Conservation (phyloP, 2,888 invertebrate genomes). For the Tetranychus piercei region DNA sequence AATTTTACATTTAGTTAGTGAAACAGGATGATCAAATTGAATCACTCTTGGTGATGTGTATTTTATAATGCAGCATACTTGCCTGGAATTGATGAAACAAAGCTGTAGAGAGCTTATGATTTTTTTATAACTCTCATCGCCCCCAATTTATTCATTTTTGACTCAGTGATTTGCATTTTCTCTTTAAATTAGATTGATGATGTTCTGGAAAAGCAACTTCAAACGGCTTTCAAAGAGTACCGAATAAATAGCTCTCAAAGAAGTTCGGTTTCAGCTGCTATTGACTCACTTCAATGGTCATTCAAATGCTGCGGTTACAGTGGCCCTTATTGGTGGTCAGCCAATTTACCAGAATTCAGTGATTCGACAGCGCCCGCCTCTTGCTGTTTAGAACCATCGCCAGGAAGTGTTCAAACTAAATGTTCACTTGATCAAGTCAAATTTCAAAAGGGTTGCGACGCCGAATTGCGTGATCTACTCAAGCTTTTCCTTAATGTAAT, state of each 20-base stretch:
- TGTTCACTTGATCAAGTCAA: neutral
- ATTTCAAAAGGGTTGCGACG: neutral
- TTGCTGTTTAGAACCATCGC: slow-evolving; percentile 2
- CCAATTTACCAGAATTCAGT: neutral
- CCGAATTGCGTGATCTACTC: neutral
- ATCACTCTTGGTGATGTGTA: too few species aligned
- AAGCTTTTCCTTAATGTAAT: neutral
- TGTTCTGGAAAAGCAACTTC: neutral
- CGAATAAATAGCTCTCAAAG: neutral
- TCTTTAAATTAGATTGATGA: neutral
- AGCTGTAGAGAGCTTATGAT: too few species aligned
- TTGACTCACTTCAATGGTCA: slow-evolving; percentile 10
- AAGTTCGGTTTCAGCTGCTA: neutral
- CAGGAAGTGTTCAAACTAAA: neutral
- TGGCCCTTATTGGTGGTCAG: neutral
- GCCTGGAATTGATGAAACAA: too few species aligned
- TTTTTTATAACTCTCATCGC: neutral
- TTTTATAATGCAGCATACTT: too few species aligned
- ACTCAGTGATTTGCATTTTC: neutral
- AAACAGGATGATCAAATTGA: too few species aligned
- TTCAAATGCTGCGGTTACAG: neutral
- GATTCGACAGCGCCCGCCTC: neutral
- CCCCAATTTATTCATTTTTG: neutral
- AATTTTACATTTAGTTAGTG: too few species aligned
- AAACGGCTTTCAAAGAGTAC: neutral